These are phyloP conservation scores for Parambassis ranga DNA, from an alignment of 2,797 vertebrate species.

Conservation along the genomic window DNA sequence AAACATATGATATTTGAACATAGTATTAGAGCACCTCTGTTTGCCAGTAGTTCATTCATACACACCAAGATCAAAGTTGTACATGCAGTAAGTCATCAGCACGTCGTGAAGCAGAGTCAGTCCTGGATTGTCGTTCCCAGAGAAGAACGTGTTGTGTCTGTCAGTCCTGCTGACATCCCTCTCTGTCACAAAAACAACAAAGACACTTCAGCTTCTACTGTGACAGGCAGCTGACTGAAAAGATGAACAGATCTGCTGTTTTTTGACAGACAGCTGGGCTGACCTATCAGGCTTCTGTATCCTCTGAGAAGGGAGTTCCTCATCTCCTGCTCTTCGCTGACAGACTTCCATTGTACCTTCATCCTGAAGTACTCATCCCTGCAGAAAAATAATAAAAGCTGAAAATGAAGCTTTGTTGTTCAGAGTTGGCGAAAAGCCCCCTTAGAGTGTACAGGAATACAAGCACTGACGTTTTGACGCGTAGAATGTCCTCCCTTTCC, in stretches of 20 bases:
- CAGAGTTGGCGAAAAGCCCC: too few species aligned
- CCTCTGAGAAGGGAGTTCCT: slow-evolving; percentile 89
- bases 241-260: neutral
- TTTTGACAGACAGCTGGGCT: slow-evolving; percentile 16
- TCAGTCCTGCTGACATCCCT: slow-evolving; percentile 91
- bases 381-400: too few species aligned
- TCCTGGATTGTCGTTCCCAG: slow-evolving; percentile 88
- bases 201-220: neutral
- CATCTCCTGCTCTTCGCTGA: slow-evolving; percentile 91
- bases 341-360: slow-evolving; percentile 95
- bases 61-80: slow-evolving; percentile 91
- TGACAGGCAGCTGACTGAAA: slow-evolving; percentile 4
- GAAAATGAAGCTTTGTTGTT: neutral
- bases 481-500: slow-evolving; percentile 85
- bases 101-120: slow-evolving; percentile 88
- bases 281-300: slow-evolving; percentile 91
- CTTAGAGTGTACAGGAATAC: neutral
- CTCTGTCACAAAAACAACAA: slow-evolving; percentile 77
- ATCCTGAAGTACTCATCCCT: slow-evolving; percentile 93
- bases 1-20: neutral
- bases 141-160: slow-evolving; percentile 89
- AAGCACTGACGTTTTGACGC: slow-evolving; percentile 84
- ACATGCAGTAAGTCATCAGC: slow-evolving; percentile 96
- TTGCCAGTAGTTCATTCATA: neutral
- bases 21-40: neutral